phyloP scores from a whole-genome alignment of 1,140 invertebrate species.

The Procambarus clarkii region DNA sequence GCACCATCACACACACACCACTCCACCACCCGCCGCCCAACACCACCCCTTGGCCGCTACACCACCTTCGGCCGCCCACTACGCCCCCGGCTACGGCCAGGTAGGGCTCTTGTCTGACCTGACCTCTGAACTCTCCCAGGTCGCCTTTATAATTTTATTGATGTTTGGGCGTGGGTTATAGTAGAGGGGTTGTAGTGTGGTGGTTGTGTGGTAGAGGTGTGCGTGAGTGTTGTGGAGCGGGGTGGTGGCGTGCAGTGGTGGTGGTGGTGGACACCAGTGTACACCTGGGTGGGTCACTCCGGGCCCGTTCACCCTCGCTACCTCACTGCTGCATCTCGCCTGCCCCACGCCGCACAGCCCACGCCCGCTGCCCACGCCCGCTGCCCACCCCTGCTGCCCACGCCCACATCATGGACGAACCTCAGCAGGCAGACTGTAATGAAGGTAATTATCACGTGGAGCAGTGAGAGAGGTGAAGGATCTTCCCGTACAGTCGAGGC shows the following conservation, averaged over 20 bases:
- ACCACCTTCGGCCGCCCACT: conserved; percentile 7
- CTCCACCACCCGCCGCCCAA: conserved; percentile 8
- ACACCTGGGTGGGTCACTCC: background rate
- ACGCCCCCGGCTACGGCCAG: conserved; percentile 23
- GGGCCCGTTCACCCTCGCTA: background rate
- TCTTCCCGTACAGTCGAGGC: too few relatives aligned
- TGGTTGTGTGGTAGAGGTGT: background rate
- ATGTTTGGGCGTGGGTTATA: background rate
- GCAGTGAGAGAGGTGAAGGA: too few relatives aligned
- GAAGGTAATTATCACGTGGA: background rate
- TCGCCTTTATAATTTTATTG: background rate
- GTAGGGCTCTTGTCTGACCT: background rate
- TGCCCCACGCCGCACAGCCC: background rate
- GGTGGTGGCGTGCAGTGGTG: conserved; percentile 4
- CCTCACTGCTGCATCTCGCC: background rate
- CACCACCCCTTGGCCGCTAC: conserved; percentile 15
- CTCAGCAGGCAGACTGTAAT: background rate
- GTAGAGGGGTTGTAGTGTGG: background rate
- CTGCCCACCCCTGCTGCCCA: background rate
- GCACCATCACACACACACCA: conserved; percentile 49
- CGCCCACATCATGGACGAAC: background rate
- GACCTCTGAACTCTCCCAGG: background rate
- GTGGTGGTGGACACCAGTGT: background rate
- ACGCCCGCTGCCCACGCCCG: background rate
- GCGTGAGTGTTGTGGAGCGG: background rate